Conservation (phyloP, 2,797 vertebrate species). For the Acropternis orthonyx region DNA sequence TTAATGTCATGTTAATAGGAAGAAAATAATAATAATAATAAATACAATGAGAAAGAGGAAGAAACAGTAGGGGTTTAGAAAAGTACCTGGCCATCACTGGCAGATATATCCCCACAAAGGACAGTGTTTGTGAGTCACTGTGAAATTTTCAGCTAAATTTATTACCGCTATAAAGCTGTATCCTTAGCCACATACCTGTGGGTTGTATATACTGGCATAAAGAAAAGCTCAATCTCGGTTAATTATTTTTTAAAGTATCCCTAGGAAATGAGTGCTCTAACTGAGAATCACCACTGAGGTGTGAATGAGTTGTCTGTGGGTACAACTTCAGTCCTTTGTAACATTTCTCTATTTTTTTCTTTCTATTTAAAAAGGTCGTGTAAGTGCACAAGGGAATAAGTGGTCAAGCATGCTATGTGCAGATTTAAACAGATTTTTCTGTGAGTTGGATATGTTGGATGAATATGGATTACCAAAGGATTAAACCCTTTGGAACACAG, state of each 20-base stretch:
- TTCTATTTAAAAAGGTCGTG: not conserved
- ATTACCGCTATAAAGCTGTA: not conserved
- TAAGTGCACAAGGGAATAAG: not conserved
- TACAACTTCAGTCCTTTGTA: not conserved
- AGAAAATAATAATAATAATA: not conserved
- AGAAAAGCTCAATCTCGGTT: not conserved
- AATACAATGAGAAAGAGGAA: not conserved
- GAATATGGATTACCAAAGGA: not conserved
- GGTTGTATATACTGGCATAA: not conserved
- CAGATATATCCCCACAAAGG: not conserved
- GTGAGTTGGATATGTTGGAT: not conserved
- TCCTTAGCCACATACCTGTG: not conserved
- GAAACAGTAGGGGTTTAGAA: not conserved
- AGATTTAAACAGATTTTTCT: not conserved
- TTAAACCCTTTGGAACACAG: not conserved
- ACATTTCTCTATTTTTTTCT: not conserved
- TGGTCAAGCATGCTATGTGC: fast-evolving
- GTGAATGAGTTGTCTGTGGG: not conserved
- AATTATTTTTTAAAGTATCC: not conserved
- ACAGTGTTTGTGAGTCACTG: not conserved
- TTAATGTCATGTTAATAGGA: not conserved
- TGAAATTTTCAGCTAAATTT: not conserved
- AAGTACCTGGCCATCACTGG: not conserved
- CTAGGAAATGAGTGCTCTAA: not conserved
- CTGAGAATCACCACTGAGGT: not conserved